Conservation (phyloP, 2,113 vertebrate species). For the Epinephelus lanceolatus region DNA sequence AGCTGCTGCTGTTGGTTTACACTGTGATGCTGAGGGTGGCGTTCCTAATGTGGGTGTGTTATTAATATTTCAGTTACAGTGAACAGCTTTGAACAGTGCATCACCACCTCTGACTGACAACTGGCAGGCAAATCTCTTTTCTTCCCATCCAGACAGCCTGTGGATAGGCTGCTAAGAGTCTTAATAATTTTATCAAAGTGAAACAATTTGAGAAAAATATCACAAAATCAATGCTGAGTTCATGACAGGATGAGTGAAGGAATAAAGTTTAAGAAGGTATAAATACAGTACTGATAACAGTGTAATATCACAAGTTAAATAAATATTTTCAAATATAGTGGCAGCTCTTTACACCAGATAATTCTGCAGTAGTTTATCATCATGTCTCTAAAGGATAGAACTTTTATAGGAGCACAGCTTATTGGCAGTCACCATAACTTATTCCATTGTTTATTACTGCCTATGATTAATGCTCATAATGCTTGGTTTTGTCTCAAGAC, state of each 20-base stretch:
- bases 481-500: constrained; percentile 12
- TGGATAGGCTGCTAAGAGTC: not conserved
- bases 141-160: not conserved
- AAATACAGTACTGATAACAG: not conserved
- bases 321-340: not conserved
- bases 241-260: not conserved
- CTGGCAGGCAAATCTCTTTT: not conserved
- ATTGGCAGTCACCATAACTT: not conserved
- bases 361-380: not conserved
- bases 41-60: not conserved
- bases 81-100: not conserved
- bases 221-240: not conserved
- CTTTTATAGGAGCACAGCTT: not conserved
- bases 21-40: not conserved
- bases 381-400: not conserved
- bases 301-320: not conserved
- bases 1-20: not conserved
- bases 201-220: not conserved
- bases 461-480: not conserved
- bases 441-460: not conserved
- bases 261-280: not conserved
- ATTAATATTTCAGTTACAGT: not conserved
- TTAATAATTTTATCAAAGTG: not conserved
- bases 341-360: not conserved
- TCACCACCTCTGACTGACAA: constrained; percentile 7